Percentiles rank a stretch among this genome's conserved stretches.
Evolutionary conservation across 2,113 vertebrate species (phyloP).

Genomic region (Ictidomys tridecemlineatus): DNA sequence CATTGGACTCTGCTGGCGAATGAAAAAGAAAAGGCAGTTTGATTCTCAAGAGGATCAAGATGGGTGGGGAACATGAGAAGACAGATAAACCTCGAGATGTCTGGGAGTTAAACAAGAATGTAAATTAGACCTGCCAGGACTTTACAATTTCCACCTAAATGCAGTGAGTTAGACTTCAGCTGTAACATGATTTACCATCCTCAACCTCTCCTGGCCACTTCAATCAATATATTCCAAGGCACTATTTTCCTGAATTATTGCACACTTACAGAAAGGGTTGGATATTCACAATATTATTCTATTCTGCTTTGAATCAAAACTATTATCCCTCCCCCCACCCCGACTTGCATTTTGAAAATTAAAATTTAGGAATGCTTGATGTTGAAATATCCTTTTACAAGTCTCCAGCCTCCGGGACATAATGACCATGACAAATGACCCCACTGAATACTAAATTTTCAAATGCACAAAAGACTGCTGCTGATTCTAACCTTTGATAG

Average conservation of each 20-base stretch:
- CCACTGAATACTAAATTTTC: neutral
- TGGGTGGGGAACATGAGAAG: neutral
- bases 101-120: neutral
- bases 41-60: neutral
- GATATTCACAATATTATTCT: neutral
- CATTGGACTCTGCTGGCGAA: neutral
- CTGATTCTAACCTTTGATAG: slow-evolving; percentile 46
- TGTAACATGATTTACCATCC: neutral
- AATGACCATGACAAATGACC: neutral
- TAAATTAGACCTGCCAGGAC: neutral
- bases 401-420: neutral
- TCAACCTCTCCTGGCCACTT: neutral
- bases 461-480: slow-evolving; percentile 59
- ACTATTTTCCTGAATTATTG: neutral
- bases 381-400: neutral
- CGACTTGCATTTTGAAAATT: slow-evolving; percentile 5
- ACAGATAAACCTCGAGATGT: neutral
- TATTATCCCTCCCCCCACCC: neutral
- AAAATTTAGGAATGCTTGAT: slow-evolving; percentile 10
- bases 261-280: neutral
- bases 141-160: neutral
- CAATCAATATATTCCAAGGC: neutral
- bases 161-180: neutral
- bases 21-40: neutral
- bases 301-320: neutral